Base-by-base conservation (phyloP, 2,888 invertebrate genomes). In the Diaperis boleti region DNA sequence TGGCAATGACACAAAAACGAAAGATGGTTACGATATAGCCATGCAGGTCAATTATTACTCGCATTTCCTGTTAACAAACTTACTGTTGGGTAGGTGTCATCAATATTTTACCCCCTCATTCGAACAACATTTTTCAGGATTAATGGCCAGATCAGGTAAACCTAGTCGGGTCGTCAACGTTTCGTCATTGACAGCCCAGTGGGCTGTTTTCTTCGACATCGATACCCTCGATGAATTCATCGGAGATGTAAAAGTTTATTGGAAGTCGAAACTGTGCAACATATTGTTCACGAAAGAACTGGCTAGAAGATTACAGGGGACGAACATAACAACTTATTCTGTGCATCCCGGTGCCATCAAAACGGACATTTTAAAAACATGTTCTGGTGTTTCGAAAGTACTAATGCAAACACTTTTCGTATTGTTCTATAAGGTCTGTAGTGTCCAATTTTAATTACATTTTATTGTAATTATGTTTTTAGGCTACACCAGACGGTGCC, bases 21-120 rank as follows among this genome's bases (percentile, higher is more conserved):
- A 83, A 63, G 89, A 91, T 69, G 89, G 89, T 0, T 82, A 90
- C 22, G 84, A 89, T 15, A 75, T 82, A 10, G 85, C 85, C 44
- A 85, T 89, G 83, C 89, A 89, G 67, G 85, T 88, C 11, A 92
- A 92, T 69, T 86, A 91, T 73, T 87, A 89, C 72, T 91, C 89
- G 3, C 89, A 87, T 4, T 92, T 91, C 74, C 79, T 92, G 13
- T 80, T 92, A 49, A 91, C 91, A 0, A 81, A 88, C 59, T 82
- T 92, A 26, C 18, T 49, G 1, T 4, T 49, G 8, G 18, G 31
- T 49, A 4, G 10, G 42, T 44, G 15, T 33, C 33, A n/a, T 33
- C n/a, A 33, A 3, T 33, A n/a, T 3, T 10, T n/a, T 33, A 33
- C 4, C 6, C n/a, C 10, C 10, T 33, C n/a, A n/a, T n/a, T n/a